phyloP scores from a whole-genome alignment of 2,113 vertebrate species.

The Podarcis cretensis region DNA sequence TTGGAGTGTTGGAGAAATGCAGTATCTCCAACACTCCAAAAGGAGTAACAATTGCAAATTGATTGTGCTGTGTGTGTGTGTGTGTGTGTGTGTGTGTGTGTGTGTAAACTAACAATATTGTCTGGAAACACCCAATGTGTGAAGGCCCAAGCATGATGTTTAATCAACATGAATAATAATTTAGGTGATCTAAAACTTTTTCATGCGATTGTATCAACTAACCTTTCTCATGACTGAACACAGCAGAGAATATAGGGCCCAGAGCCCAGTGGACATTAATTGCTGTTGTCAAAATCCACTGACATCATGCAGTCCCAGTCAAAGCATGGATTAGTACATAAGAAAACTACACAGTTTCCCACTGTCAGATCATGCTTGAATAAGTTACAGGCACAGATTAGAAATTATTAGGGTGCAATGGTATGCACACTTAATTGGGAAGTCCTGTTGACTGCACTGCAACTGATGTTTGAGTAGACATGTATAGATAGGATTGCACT shows the following conservation, averaged over 20 bases:
- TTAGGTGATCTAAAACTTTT: not conserved
- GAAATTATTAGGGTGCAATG: not conserved
- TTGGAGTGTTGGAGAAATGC: not conserved
- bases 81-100: not conserved
- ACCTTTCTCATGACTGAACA: not conserved
- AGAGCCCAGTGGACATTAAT: not conserved
- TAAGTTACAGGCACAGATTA: not conserved
- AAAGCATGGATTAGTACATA: not conserved
- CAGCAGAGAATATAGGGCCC: not conserved
- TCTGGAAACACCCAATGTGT: not conserved
- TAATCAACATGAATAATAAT: not conserved
- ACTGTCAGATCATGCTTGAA: not conserved
- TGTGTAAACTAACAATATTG: not conserved
- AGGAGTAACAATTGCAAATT: not conserved
- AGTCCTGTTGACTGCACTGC: not conserved
- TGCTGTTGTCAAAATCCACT: fast-evolving
- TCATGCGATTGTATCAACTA: not conserved
- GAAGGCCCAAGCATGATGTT: not conserved
- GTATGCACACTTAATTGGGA: not conserved
- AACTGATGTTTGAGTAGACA: not conserved
- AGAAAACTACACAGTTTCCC: slow-evolving; percentile 5
- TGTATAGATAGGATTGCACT: not conserved
- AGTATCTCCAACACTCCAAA: not conserved
- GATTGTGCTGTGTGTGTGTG: not conserved
- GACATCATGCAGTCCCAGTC: fast-evolving